Evolutionary conservation across 2,888 invertebrate species (phyloP).

Genomic region (Cryptus armator): DNA sequence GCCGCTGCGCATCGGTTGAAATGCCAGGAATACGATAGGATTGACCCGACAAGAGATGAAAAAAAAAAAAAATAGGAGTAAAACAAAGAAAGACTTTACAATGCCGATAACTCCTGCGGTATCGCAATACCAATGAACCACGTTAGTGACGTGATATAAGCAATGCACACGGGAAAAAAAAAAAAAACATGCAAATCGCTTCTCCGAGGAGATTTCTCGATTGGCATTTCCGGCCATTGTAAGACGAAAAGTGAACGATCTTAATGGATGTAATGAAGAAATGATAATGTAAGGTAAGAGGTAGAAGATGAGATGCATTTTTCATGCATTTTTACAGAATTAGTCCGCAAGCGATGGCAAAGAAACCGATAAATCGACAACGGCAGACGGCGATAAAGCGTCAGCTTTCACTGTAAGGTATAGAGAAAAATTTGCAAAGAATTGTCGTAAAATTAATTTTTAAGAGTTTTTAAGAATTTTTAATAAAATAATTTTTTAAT

Average conservation of each 20-base stretch:
- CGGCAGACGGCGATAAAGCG: no score
- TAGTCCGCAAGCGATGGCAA: no score
- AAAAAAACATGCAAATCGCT: constrained; percentile 6
- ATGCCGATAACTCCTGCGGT: constrained; percentile 8
- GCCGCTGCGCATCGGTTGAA: no score
- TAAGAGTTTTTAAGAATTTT: no score
- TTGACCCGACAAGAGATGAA: not conserved
- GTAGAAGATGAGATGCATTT: not conserved
- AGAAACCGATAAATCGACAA: no score
- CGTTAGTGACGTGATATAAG: not conserved
- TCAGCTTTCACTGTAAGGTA: no score
- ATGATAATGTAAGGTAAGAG: not conserved
- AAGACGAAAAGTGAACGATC: not conserved
- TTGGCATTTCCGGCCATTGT: not conserved
- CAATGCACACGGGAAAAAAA: not conserved
- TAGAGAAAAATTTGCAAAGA: no score
- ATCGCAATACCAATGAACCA: not conserved
- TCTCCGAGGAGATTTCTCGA: constrained; percentile 2
- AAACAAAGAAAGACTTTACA: not conserved
- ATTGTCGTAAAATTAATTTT: no score
- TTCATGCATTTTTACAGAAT: no score
- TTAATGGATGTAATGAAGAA: not conserved
- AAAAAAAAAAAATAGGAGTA: not conserved
- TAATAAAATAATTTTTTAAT: no score
- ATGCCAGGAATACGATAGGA: not conserved